These are phyloP conservation scores for Nannoperca obscura DNA, from an alignment of 2,797 vertebrate genomes.

Conservation along the genomic window DNA sequence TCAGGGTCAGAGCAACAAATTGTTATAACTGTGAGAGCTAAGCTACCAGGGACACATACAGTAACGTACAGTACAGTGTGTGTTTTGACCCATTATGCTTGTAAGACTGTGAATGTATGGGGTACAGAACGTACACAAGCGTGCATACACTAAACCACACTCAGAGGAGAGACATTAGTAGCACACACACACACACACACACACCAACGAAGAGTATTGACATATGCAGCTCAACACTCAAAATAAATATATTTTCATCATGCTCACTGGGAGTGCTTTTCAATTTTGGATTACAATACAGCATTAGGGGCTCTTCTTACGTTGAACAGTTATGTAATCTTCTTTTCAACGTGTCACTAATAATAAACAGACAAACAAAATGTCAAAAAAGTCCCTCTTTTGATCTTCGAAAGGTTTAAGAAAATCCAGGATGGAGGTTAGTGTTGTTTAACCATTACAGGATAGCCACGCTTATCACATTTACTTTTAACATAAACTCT, in stretches of 20 bases:
- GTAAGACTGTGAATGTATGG: neutral
- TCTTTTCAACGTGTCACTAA: conserved; percentile 13
- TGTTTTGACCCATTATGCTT: neutral
- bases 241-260: conserved; percentile 12
- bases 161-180: neutral
- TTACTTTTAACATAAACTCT: conserved; percentile 34
- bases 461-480: conserved; percentile 13
- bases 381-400: conserved; percentile 16
- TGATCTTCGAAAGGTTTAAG: conserved; percentile 46
- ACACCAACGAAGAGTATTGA: neutral
- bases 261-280: neutral
- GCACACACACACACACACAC: neutral
- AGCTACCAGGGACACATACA: neutral
- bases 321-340: conserved; percentile 29
- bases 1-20: conserved; percentile 13
- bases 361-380: conserved; percentile 30
- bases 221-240: neutral
- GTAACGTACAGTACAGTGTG: neutral
- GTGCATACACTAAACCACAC: neutral
- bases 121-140: neutral
- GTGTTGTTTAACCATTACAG: conserved; percentile 19
- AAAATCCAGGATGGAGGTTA: conserved; percentile 14
- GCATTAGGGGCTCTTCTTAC: neutral
- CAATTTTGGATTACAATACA: neutral
- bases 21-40: conserved; percentile 17